Conservation (phyloP, 2,888 invertebrate species). For the Melanophora roralis region DNA sequence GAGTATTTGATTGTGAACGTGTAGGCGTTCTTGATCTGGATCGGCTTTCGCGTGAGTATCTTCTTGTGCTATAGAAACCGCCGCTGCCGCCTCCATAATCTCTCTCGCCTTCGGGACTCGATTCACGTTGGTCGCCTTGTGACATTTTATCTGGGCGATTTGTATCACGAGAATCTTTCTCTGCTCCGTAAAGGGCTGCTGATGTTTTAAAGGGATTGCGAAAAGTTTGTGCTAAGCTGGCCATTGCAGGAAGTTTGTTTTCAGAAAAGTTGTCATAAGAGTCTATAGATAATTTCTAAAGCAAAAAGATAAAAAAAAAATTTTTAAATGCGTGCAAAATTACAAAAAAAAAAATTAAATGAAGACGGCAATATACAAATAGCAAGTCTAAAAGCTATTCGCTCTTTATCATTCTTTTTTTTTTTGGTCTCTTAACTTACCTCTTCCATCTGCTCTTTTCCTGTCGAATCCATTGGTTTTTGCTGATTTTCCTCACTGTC, state of each 20-base stretch:
- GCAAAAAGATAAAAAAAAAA: neutral
- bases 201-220: conserved; percentile 68
- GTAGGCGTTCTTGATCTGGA: conserved; percentile 71
- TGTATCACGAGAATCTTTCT: conserved; percentile 17
- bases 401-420: too few relatives aligned
- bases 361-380: too few relatives aligned
- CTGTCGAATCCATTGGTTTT: neutral
- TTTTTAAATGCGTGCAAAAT: neutral
- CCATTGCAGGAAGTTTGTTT: conserved; percentile 21
- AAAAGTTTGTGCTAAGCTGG: conserved; percentile 49
- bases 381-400: too few relatives aligned
- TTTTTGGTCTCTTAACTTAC: neutral
- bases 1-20: conserved; percentile 63
- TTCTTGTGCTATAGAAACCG: conserved; percentile 39
- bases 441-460: conserved; percentile 13
- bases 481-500: conserved; percentile 67
- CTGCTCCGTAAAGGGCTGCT: conserved; percentile 14
- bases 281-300: conserved; percentile 25
- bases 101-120: conserved; percentile 40
- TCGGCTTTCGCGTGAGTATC: conserved; percentile 62
- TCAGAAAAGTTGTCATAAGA: conserved; percentile 36
- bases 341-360: too few relatives aligned
- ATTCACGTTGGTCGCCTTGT: neutral
- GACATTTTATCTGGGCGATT: neutral
- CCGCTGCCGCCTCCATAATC: conserved; percentile 28